Conservation (phyloP, 1,140 invertebrate genomes). For the Drosophila micromelanica region DNA sequence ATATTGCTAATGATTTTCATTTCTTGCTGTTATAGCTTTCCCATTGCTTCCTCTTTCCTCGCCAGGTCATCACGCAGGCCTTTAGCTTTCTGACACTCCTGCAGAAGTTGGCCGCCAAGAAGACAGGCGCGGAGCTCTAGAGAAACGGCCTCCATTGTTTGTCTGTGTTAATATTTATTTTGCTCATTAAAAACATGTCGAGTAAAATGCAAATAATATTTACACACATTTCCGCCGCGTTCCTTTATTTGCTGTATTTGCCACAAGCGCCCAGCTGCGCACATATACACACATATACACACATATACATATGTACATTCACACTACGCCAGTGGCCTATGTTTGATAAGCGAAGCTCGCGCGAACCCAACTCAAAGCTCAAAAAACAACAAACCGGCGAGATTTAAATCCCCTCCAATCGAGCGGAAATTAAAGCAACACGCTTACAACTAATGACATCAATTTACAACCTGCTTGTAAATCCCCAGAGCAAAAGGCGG, state of each 20-base stretch:
- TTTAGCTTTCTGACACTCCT: constrained; percentile 80
- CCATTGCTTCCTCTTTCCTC: constrained; percentile 1
- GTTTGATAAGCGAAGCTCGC: constrained; percentile 56
- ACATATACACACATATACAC: neutral
- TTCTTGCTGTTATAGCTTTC: no score
- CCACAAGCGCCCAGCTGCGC: constrained; percentile 16
- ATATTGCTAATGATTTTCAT: no score
- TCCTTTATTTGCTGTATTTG: constrained; percentile 56
- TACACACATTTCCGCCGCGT: constrained; percentile 57
- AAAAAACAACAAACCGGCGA: constrained; percentile 8
- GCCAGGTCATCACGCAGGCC: constrained; percentile 73
- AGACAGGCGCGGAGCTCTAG: constrained; percentile 84
- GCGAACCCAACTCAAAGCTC: constrained; percentile 16
- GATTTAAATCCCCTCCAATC: constrained; percentile 35
- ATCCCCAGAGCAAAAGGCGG: neutral
- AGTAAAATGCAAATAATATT: constrained; percentile 71
- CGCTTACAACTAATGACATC: neutral
- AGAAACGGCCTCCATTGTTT: constrained; percentile 22
- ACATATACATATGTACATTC: neutral
- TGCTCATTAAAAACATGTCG: constrained; percentile 74
- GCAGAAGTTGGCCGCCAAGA: constrained; percentile 88
- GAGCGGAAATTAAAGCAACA: neutral
- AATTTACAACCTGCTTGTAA: neutral
- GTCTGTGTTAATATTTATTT: constrained; percentile 60
- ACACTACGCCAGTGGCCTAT: constrained; percentile 42